Evolutionary conservation across 1,140 invertebrate species (phyloP).

Genomic region (Anadara kagoshimensis): DNA sequence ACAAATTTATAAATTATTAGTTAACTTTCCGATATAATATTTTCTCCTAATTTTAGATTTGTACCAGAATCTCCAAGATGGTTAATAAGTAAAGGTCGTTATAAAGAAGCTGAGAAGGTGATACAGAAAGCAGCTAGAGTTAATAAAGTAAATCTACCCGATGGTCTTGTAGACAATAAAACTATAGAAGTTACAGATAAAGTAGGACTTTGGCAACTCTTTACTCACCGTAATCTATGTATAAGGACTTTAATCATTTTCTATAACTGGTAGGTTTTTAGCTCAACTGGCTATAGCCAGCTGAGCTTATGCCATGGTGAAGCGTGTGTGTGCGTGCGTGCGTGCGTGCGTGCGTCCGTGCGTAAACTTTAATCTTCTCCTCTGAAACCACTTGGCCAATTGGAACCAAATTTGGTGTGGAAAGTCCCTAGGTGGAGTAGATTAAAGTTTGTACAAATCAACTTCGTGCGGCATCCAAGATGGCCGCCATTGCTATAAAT

Average conservation of each 20-base stretch:
- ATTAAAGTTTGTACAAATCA: too few species aligned
- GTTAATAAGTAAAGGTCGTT: conserved; percentile 42
- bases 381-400: too few species aligned
- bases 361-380: too few species aligned
- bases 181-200: conserved; percentile 23
- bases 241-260: conserved; percentile 40
- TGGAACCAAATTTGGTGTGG: too few species aligned
- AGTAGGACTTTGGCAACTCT: conserved; percentile 45
- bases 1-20: neutral
- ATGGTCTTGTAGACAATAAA: conserved; percentile 26
- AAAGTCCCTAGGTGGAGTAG: too few species aligned
- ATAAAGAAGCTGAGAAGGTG: conserved; percentile 53
- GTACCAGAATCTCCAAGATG: conserved; percentile 57
- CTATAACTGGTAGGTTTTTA: conserved; percentile 35
- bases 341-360: too few species aligned
- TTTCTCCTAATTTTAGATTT: conserved; percentile 36
- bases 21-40: neutral
- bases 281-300: too few species aligned
- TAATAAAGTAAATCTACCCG: conserved; percentile 33
- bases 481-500: too few species aligned
- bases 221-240: conserved; percentile 33
- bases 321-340: too few species aligned
- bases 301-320: too few species aligned
- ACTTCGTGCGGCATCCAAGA: too few species aligned
- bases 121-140: conserved; percentile 37